Conservation (phyloP, 2,113 vertebrate genomes). For the Clarias batrachus region DNA sequence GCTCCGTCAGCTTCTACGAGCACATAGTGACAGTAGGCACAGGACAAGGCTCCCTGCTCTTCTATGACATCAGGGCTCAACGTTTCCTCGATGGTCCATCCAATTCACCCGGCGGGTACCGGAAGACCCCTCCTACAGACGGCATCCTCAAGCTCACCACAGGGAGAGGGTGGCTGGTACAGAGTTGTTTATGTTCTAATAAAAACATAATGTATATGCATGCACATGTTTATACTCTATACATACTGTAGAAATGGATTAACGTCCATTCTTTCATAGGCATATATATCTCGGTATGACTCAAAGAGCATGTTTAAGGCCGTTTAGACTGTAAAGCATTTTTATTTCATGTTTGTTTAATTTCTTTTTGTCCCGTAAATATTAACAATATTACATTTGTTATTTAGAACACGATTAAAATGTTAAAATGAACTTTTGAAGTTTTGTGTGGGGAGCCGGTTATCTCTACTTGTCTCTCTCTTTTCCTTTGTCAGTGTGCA, state of each 20-base stretch:
- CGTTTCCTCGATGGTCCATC: slow-evolving; percentile 85
- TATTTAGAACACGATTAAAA: background rate
- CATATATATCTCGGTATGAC: background rate
- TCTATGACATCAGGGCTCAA: slow-evolving; percentile 95
- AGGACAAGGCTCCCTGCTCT: slow-evolving; percentile 91
- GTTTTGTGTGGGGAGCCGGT: background rate
- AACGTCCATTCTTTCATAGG: background rate
- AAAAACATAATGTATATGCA: background rate
- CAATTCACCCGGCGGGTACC: slow-evolving; percentile 68
- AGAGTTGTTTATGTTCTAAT: slow-evolving; percentile 46
- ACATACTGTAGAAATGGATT: background rate
- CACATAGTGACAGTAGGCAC: slow-evolving; percentile 98
- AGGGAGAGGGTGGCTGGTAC: slow-evolving; percentile 96
- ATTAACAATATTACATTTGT: background rate
- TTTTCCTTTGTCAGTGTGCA: background rate
- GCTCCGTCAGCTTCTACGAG: slow-evolving; percentile 97
- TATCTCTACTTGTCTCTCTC: background rate
- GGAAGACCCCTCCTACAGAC: slow-evolving; percentile 78
- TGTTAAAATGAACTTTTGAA: background rate
- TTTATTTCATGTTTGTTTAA: background rate
- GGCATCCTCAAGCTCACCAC: slow-evolving; percentile 91
- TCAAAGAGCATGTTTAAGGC: no score
- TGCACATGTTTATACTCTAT: background rate
- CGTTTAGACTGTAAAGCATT: background rate
- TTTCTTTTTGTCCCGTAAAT: background rate